Evolutionary conservation across 1,140 invertebrate species (phyloP).

Genomic region (Scaptomyza graminum): DNA sequence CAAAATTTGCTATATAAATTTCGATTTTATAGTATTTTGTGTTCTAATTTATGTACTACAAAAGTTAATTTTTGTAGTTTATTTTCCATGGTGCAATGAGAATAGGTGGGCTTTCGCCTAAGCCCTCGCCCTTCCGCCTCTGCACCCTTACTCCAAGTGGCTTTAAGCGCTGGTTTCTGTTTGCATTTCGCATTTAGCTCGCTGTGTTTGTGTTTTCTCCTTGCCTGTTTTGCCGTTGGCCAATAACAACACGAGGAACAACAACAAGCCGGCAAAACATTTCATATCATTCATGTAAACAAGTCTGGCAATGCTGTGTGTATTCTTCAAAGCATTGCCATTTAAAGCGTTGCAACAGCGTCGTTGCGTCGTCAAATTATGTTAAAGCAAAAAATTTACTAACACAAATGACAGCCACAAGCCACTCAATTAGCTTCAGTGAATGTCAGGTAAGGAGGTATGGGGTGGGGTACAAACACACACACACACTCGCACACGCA

Average conservation of each 20-base stretch:
- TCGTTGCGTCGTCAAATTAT: constrained; percentile 10
- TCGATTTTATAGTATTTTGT: too few relatives aligned
- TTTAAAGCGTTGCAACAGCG: constrained; percentile 16
- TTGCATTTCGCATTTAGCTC: constrained; percentile 70
- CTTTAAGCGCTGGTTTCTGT: constrained; percentile 29
- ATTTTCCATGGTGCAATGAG: neutral
- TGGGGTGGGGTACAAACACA: neutral
- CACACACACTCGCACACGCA: constrained; percentile 1
- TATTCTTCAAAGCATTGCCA: constrained; percentile 13
- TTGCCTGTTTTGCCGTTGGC: constrained; percentile 33
- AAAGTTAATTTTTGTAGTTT: too few relatives aligned
- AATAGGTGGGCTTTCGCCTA: neutral
- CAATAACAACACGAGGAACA: constrained; percentile 29
- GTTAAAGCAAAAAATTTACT: constrained; percentile 25
- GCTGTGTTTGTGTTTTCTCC: too few relatives aligned
- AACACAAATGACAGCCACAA: constrained; percentile 49
- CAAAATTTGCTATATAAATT: too few relatives aligned
- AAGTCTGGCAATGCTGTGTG: neutral
- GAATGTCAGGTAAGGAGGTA: neutral
- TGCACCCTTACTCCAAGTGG: neutral
- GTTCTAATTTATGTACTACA: too few relatives aligned
- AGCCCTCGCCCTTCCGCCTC: too few relatives aligned
- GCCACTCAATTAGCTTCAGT: constrained; percentile 66
- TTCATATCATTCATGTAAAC: constrained; percentile 33
- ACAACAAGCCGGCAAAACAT: neutral